Base-by-base conservation (phyloP, 2,888 invertebrate species). In the Drosophila maculinotata region DNA sequence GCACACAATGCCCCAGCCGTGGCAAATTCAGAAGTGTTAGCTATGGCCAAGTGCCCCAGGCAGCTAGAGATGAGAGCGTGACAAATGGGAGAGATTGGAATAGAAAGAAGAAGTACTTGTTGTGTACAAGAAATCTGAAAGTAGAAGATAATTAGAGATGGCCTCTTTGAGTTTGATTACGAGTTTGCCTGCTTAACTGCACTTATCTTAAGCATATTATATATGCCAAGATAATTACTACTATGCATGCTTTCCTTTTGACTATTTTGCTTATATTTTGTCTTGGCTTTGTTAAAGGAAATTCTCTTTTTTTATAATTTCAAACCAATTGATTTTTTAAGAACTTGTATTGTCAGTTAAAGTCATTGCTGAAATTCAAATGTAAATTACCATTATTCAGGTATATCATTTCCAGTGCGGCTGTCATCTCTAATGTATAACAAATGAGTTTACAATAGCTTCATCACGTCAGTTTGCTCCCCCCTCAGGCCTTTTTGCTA, bases 361-460 rank as follows among this genome's bases (percentile, higher is more conserved):
- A n/a, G n/a, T n/a, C n/a, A n/a, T n/a, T n/a, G n/a, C n/a, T n/a
- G n/a, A n/a, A n/a, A n/a, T n/a, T n/a, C n/a, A n/a, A n/a, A n/a
- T n/a, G n/a, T n/a, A n/a, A n/a, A n/a, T n/a, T n/a, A n/a, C n/a
- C n/a, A n/a, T n/a, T n/a, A n/a, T n/a, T n/a, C n/a, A n/a, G n/a
- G n/a, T n/a, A n/a, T n/a, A n/a, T n/a, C 6, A 4, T 15, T 30
- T 20, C 3, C 9, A 20, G 1, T 20, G 9, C 7, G 17, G 9
- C 12, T 14, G 17, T 2, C 70, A 76, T 52, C 76, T 31, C 65
- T 45, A 70, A 48, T 14, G 53, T 26, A 54, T 36, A 20, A 25
- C 17, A 38, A 69, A 62, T 63, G 57, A 63, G 70, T 38, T 36
- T 36, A 64, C 65, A 76, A 76, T 53, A 49, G 76, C 76, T 72